phyloP scores from a whole-genome alignment of 2,888 invertebrate genomes.

The Heteropelma amictum region DNA sequence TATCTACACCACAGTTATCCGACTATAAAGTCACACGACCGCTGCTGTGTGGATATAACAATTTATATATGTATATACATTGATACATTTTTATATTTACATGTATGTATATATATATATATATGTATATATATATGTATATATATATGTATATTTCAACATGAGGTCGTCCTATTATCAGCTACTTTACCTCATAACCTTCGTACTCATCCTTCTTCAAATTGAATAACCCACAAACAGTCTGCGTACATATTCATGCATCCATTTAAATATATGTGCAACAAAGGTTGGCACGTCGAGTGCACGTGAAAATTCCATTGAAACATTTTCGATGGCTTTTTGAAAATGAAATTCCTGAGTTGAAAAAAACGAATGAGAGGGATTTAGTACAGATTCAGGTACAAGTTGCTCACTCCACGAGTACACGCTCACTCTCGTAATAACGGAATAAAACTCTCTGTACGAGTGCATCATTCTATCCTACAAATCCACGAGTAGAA shows the following conservation, averaged over 20 bases:
- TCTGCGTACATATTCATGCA: not conserved
- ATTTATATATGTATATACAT: constrained; percentile 2
- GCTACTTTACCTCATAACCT: constrained; percentile 4
- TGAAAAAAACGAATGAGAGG: not conserved
- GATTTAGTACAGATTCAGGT: not conserved
- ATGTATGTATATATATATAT: no score
- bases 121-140: no score
- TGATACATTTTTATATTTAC: no score
- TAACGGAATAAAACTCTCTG: not conserved
- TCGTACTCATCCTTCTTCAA: not conserved
- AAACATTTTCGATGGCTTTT: constrained; percentile 11
- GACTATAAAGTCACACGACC: not conserved
- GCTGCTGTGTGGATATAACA: constrained; percentile 10
- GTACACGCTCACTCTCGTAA: not conserved
- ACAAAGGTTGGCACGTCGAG: constrained; percentile 8
- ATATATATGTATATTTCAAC: no score
- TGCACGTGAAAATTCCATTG: constrained; percentile 13
- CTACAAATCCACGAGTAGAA: no score
- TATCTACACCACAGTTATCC: constrained; percentile 6
- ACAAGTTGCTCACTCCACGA: not conserved
- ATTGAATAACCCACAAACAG: constrained; percentile 16
- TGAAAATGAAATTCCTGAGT: not conserved
- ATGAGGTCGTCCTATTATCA: not conserved
- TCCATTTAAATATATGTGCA: not conserved
- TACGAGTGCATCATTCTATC: no score